Evolutionary conservation across 2,797 vertebrate species (phyloP).

Genomic region (Gadopsis marmoratus): DNA sequence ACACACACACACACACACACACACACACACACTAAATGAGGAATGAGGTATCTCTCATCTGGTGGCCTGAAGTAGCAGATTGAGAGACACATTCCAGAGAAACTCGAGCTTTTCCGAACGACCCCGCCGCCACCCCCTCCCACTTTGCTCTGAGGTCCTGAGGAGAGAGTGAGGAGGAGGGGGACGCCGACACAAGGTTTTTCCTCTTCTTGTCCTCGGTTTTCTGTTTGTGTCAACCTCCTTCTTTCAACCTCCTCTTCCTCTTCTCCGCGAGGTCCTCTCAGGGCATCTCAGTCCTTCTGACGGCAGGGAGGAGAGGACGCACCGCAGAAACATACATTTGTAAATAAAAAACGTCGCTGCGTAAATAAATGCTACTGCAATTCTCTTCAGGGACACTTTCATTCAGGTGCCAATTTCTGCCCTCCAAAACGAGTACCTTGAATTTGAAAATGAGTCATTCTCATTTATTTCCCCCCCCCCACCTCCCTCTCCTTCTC

Average conservation of each 20-base stretch:
- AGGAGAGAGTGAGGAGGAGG: slow-evolving; percentile 44
- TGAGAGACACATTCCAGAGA: slow-evolving; percentile 73
- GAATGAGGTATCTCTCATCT: slow-evolving; percentile 75
- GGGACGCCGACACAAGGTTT: slow-evolving; percentile 11
- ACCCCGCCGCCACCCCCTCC: background rate
- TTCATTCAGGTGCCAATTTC: background rate
- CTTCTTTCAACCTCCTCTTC: background rate
- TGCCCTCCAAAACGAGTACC: background rate
- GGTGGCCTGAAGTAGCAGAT: slow-evolving; percentile 60
- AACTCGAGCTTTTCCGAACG: slow-evolving; percentile 56
- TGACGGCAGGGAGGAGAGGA: background rate
- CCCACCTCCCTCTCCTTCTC: background rate
- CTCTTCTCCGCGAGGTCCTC: slow-evolving; percentile 12
- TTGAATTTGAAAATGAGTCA: slow-evolving; percentile 13
- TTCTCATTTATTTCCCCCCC: background rate
- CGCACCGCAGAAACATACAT: slow-evolving; percentile 10
- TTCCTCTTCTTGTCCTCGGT: slow-evolving; percentile 3
- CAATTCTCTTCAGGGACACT: background rate
- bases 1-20: slow-evolving; percentile 33
- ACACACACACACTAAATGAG: slow-evolving; percentile 44
- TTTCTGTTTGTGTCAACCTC: slow-evolving; percentile 24
- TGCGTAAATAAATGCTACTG: slow-evolving; percentile 5
- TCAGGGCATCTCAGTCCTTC: slow-evolving; percentile 9
- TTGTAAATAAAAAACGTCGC: slow-evolving; percentile 20
- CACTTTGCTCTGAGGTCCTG: slow-evolving; percentile 31